Evolutionary conservation across 2,797 vertebrate genomes (phyloP), one percentile per base, ranked within the genome.

Genomic region (Paguma larvata): DNA sequence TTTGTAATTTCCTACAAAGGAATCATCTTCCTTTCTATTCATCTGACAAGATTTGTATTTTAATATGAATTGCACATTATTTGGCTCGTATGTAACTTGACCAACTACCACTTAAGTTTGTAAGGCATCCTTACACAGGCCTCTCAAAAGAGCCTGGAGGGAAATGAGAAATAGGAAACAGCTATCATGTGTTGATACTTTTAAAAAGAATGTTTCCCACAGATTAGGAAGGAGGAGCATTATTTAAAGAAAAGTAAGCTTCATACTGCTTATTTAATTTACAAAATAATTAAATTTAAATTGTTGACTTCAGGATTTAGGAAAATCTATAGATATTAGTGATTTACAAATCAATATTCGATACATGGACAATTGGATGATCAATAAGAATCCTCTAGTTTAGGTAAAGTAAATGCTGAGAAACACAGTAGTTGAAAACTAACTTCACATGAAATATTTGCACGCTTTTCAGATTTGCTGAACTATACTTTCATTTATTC

Each of bases 271-370:
- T 86, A 34, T 25, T 53, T 95, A 67, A 80, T 44, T 34, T 30
- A 79, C 11, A 80, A 84, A 94, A 65, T 34, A 84, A 73, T 32
- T 88, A 93, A 85, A 48, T 91, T 32, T 77, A 59, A 94, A 85
- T 59, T 15, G 88, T 2, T 25, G 38, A 87, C 0, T 56, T 93
- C 9, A 4, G 12, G 15, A 5, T 27, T 82, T 70, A 12, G 0
- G 94, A 85, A 75, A 87, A 14, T 62, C 16, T 62, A 6, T 62
- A 86, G 4, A 18, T 67, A 63, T 18, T 38, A 13, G 18, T n/a
- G 18, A 90, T 56, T 79, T 87, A 9, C 16, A 13, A 82, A 5
- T 73, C 7, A 38, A 15, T 83, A n/a, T 0, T 90, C 18, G 75
- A 51, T 38, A 25, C 85, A 38, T 59, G 2, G 38, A 51, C 41